Percentiles rank a stretch among this genome's conserved stretches.
Conservation (phyloP, 2,888 invertebrate species). For the Cerceris ruficornis region DNA sequence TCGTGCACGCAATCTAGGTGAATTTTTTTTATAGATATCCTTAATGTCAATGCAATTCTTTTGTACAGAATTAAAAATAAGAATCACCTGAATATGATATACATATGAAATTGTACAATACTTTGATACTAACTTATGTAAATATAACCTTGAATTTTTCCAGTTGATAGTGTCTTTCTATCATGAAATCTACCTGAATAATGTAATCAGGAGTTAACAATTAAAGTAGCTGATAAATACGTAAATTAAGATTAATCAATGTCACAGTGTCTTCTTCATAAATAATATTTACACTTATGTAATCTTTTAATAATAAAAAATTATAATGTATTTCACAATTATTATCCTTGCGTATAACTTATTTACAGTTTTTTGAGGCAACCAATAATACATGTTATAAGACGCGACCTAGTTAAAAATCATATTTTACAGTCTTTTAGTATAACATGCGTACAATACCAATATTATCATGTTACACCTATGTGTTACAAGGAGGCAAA, state of each 20-base stretch:
- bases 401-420: conserved; percentile 38
- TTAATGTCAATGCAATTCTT: conserved; percentile 4
- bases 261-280: no score
- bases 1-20: conserved; percentile 64
- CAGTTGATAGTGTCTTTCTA: no score
- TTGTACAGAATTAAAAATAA: neutral
- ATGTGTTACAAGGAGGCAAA: conserved; percentile 83
- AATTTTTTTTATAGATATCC: conserved; percentile 37
- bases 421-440: conserved; percentile 20
- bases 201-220: no score
- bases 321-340: neutral
- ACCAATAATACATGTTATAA: conserved; percentile 43
- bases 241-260: no score
- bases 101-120: neutral
- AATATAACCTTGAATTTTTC: no score
- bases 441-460: conserved; percentile 48
- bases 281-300: neutral
- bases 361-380: conserved; percentile 50
- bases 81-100: neutral
- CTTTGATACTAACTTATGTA: neutral
- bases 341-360: neutral
- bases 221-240: no score
- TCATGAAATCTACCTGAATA: no score
- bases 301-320: neutral
- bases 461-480: conserved; percentile 78